phyloP scores from a whole-genome alignment of 1,140 invertebrate species.

The Trachymyrmex septentrionalis region DNA sequence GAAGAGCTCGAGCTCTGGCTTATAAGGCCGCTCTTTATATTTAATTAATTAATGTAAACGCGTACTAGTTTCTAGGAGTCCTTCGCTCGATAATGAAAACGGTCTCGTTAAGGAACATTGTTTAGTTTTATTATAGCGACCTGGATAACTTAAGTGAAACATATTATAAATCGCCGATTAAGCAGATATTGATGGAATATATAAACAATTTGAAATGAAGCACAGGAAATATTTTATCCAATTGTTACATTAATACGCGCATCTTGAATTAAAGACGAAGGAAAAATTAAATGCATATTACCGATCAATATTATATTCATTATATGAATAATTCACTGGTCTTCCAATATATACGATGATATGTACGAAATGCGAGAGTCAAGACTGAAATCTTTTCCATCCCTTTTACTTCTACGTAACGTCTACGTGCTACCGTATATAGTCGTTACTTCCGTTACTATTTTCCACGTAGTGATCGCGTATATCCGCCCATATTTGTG shows the following conservation, averaged over 20 bases:
- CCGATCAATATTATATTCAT: background rate
- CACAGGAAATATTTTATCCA: background rate
- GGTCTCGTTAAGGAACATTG: conserved; percentile 68
- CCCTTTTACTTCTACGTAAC: conserved; percentile 29
- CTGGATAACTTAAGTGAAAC: conserved; percentile 30
- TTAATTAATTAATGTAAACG: conserved; percentile 77
- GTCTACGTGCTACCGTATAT: background rate
- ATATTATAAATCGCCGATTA: background rate
- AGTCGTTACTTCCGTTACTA: conserved; percentile 43
- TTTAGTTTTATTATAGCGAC: conserved; percentile 32
- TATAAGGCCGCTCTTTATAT: conserved; percentile 72
- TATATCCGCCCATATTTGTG: conserved; percentile 71
- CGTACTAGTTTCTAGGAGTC: conserved; percentile 72
- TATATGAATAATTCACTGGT: background rate
- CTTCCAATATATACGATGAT: background rate
- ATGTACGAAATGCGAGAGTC: background rate
- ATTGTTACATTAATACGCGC: background rate
- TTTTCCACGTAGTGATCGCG: conserved; percentile 43
- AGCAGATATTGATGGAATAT: background rate
- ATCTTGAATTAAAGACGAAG: background rate
- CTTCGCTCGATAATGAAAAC: conserved; percentile 80
- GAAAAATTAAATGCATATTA: background rate
- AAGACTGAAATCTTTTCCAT: conserved; percentile 34
- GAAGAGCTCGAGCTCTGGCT: conserved; percentile 45
- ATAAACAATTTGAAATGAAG: background rate